Evolutionary conservation across 2,113 vertebrate species (phyloP), one percentile per base, ranked within the genome.

Genomic region (Epinephelus fuscoguttatus): DNA sequence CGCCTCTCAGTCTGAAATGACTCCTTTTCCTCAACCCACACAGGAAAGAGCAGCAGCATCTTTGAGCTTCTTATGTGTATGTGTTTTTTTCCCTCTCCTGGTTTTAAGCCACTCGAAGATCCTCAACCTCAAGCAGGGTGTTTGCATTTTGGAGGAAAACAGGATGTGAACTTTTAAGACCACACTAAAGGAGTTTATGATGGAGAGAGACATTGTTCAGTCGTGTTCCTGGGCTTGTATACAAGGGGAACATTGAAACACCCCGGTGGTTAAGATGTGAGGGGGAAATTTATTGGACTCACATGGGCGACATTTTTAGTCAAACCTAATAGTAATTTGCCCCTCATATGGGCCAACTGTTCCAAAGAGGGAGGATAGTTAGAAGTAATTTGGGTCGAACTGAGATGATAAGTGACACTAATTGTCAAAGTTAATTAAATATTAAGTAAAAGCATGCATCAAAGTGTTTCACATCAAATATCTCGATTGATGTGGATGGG

Each of bases 101-200:
- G 56, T 73, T 81, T 78, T 4, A 10, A 84, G 59, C 71, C 70
- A 10, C 80, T 82, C 70, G 3, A 73, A 50, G 52, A 70, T 82
- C 42, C 84, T 74, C 82, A 50, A 88, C 70, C 83, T 77, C 82
- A 84, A 72, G 55, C 81, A 61, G 70, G 70, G 83, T 86, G 56
- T 92, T 89, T 91, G 90, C 53, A 62, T 91, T 45, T 87, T 78
- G 75, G 83, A 87, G 87, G 75, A 94, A 94, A 94, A 93, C 93
- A 93, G 93, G 94, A 94, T 78, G 89, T 92, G 75, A 91, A 84
- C 69, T 84, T 92, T 88, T 71, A 87, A 92, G 85, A 91, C 85
- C 91, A 85, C 93, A 91, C 86, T 84, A 89, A 92, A 90, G 78
- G 42, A 56, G 72, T 93, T 91, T 91, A 91, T 89, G 88, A 79